Conservation (phyloP, 2,888 invertebrate species). For the Nemotelus nigrinus region DNA sequence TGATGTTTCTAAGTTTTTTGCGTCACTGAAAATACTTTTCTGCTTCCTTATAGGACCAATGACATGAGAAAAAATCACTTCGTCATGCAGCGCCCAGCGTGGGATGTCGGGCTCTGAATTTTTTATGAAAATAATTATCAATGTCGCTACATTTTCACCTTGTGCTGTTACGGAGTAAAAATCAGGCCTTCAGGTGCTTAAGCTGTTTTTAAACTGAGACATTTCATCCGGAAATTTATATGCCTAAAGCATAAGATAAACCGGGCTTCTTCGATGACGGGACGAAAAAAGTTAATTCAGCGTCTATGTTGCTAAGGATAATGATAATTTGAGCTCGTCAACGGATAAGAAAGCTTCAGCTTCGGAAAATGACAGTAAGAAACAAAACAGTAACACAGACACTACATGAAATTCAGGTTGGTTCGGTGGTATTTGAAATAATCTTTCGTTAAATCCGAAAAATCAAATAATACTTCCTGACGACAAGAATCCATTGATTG, state of each 20-base stretch:
- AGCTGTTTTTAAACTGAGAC: constrained; percentile 8
- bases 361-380: constrained; percentile 13
- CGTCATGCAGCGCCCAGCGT: no score
- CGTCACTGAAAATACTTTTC: no score
- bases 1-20: no score
- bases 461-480: constrained; percentile 97
- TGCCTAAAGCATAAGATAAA: constrained; percentile 67
- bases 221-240: constrained; percentile 67
- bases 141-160: no score
- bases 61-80: no score
- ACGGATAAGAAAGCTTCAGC: constrained; percentile 18
- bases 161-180: no score
- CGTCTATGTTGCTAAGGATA: background rate
- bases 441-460: constrained; percentile 82
- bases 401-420: constrained; percentile 69
- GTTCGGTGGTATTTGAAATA: constrained; percentile 89
- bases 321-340: background rate
- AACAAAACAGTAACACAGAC: constrained; percentile 19
- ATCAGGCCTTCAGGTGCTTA: no score
- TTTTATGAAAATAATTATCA: no score
- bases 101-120: no score
- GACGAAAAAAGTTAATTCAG: background rate
- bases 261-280: constrained; percentile 57
- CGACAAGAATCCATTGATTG: constrained; percentile 92
- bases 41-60: no score